Conservation (phyloP, 2,113 vertebrate species). For the Thunnus maccoyii region DNA sequence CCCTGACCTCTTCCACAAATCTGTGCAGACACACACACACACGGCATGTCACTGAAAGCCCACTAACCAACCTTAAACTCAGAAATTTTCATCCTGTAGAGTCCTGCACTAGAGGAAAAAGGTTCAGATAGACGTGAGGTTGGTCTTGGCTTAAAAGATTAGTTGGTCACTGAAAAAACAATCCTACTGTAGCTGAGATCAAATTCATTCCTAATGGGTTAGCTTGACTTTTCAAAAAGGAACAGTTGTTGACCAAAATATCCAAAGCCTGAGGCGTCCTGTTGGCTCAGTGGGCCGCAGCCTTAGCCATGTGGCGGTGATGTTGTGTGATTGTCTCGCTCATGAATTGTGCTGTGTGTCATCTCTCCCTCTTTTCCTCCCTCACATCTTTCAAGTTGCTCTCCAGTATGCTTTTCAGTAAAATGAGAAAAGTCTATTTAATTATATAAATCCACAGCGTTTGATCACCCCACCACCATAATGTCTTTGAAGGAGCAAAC, state of each 20-base stretch:
- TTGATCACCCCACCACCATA: constrained; percentile 57
- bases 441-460: constrained; percentile 46
- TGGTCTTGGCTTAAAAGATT: constrained; percentile 63
- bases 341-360: constrained; percentile 12
- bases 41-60: background rate
- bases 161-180: constrained; percentile 57
- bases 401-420: constrained; percentile 29
- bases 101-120: constrained; percentile 28
- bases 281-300: constrained; percentile 11
- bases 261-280: constrained; percentile 27
- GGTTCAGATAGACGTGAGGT: constrained; percentile 22
- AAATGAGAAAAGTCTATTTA: constrained; percentile 49
- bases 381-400: constrained; percentile 23
- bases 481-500: constrained; percentile 58
- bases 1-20: constrained; percentile 59
- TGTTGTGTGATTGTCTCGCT: constrained; percentile 28
- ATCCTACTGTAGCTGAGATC: constrained; percentile 54
- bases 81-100: constrained; percentile 4
- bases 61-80: constrained; percentile 25
- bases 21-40: constrained; percentile 35
- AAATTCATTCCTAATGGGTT: constrained; percentile 60
- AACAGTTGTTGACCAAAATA: constrained; percentile 54
- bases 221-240: constrained; percentile 50
- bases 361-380: constrained; percentile 7
- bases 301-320: constrained; percentile 31